Evolutionary conservation across 1,140 invertebrate genomes (phyloP), one percentile per base, ranked within the genome.

Genomic region (Caenorhabditis tropicalis): DNA sequence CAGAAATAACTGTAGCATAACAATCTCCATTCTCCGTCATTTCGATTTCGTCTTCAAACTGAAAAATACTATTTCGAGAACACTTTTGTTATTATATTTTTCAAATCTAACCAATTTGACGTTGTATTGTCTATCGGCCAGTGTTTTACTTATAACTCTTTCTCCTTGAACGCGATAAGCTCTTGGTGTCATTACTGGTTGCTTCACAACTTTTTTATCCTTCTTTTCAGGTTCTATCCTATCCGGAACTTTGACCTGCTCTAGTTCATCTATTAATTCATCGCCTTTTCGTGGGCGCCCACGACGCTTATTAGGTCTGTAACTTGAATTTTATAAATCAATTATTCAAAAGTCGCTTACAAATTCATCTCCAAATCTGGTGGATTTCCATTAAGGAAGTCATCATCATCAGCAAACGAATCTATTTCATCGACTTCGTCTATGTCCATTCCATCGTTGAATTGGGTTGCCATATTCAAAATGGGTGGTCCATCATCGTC

Each of bases 1-100:
- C 83, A 36, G 65, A 65, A 5, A 84, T 84, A 2, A 84, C 83
- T 29, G 83, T 84, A 10, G 83, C 83, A 49, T 84, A 84, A 24
- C 36, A 46, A 39, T 84, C 83, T 24, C 83, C 83, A 36, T 84
- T 53, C 29, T 84, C 83, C 6, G 65, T 84, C 1, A 58, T 48
- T n/a, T 48, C 49, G 6, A 84, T 48, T 48, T 84, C 39, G 58
- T 84, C 83, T n/a, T 84, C 83, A 65, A 84, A 84, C 83, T 83
- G 81, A 60, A 82, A 82, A 60, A 29, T 15, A 82, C 6, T 16
- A 33, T 1, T 39, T 21, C 19, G 31, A 19, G 16, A 6, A n/a
- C 6, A 19, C n/a, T 12, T 43, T 43, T 43, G 39, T 6, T 29
- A 31, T 27, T 16, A 19, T 16, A 0, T 3, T 19, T 12, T 1